Evolutionary conservation across 2,797 vertebrate species (phyloP), one percentile per base, ranked within the genome.

Genomic region (Crax fasciolata): DNA sequence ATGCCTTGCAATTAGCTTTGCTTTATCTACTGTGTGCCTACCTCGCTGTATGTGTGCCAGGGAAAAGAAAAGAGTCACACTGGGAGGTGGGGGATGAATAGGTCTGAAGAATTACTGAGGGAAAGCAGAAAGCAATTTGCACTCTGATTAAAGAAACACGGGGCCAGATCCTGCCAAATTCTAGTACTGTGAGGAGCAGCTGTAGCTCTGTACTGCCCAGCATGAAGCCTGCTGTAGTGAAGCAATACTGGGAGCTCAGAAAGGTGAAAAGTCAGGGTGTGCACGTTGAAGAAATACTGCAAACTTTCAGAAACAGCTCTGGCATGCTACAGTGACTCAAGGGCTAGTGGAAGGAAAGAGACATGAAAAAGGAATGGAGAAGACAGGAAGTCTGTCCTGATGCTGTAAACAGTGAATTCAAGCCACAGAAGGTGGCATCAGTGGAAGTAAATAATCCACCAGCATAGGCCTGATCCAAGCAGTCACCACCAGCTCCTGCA

Each of bases 101-200:
- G 30, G 39, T 43, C 74, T 93, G 57, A 84, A 54, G 75, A 85
- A 84, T 89, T 83, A 57, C 16, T 62, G 46, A 62, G 49, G 24
- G 39, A 58, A 87, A 92, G 19, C 11, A 10, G 65, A 87, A 91
- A 92, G 79, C 5, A 91, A 89, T 95, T 92, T 86, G 21, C 32
- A 16, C 73, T 75, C 21, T 74, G 84, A 93, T 58, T 63, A 82
- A 86, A 75, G 51, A 17, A 58, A 11, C 30, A 19, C n/a, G 59
- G 73, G 51, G 48, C 20, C 68, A 49, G 48, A 87, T 75, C 46
- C 63, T 78, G 66, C 41, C 68, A 68, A 79, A 27, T 5, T 8
- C 35, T 58, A 7, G 8, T 66, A 18, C 28, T 68, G 21, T 28
- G 38, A 25, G 49, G 24, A 89, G 61, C 13, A 80, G 35, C 25